These are phyloP conservation scores for Leptopilina drosophilae DNA, from an alignment of 2,888 invertebrate genomes.

Conservation along the genomic window DNA sequence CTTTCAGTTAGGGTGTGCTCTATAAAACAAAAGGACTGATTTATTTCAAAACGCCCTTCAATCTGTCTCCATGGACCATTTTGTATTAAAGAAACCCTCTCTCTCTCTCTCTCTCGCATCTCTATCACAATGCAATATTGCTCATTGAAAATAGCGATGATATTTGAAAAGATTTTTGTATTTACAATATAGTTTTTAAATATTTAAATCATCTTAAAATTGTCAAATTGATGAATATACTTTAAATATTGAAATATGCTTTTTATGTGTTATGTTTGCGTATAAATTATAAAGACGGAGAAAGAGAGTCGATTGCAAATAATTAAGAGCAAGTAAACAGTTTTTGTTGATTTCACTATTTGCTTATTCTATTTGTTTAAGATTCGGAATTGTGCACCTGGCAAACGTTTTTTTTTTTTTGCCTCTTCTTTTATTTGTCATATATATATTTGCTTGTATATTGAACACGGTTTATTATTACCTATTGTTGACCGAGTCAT, in stretches of 20 bases:
- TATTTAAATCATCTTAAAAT: not conserved
- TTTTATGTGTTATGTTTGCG: conserved; percentile 10
- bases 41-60: conserved; percentile 69
- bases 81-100: conserved; percentile 48
- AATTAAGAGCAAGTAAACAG: conserved; percentile 43
- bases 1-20: conserved; percentile 62
- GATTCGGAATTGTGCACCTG: conserved; percentile 70
- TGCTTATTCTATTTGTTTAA: conserved; percentile 67
- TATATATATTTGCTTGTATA: conserved; percentile 73
- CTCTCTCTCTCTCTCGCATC: not conserved
- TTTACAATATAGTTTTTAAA: no score
- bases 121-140: conserved; percentile 7
- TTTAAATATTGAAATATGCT: conserved; percentile 17
- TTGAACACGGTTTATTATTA: conserved; percentile 78
- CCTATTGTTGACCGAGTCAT: conserved; percentile 73
- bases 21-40: conserved; percentile 73
- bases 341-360: conserved; percentile 58
- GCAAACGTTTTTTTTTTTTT: conserved; percentile 55
- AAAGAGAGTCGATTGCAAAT: conserved; percentile 22
- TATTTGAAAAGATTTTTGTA: no score
- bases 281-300: not conserved
- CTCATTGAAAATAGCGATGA: not conserved
- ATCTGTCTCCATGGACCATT: conserved; percentile 70
- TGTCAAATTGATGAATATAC: not conserved
- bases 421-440: conserved; percentile 58